These are phyloP conservation scores for Pristionchus japonicus DNA, from an alignment of 2,888 invertebrate species.

Conservation along the genomic window DNA sequence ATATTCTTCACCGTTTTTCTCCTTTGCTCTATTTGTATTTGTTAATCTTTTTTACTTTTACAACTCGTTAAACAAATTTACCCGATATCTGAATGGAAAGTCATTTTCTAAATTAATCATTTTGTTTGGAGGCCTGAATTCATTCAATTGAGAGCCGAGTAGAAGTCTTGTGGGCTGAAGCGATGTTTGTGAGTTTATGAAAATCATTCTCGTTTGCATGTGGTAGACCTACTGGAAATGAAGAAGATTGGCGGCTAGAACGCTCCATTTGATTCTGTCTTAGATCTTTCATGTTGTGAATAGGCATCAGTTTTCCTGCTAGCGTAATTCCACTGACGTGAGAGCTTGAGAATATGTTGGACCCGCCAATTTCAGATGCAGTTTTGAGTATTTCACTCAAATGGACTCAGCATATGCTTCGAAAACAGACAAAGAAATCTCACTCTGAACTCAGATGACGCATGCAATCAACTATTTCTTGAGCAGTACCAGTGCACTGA, in stretches of 20 bases:
- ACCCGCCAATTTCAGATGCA: neutral
- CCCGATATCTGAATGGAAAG: neutral
- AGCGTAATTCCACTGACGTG: neutral
- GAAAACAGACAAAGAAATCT: too few relatives aligned
- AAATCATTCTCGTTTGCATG: too few relatives aligned
- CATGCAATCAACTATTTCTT: neutral
- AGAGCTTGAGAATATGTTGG: neutral
- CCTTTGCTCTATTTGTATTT: neutral
- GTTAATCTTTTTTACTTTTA: neutral
- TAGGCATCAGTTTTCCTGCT: constrained; percentile 3
- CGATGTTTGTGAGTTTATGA: too few relatives aligned
- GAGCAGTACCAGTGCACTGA: constrained; percentile 11
- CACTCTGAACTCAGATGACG: neutral
- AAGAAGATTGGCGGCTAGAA: too few relatives aligned
- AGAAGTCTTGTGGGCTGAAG: neutral
- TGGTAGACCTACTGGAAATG: too few relatives aligned
- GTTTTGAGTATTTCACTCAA: neutral
- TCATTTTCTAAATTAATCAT: neutral
- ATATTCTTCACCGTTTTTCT: too few relatives aligned
- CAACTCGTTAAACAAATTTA: neutral
- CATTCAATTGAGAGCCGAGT: neutral
- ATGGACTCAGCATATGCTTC: too few relatives aligned
- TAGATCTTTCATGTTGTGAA: neutral
- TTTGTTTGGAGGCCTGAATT: too few relatives aligned
- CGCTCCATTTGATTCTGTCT: neutral